phyloP scores from a whole-genome alignment of 2,113 vertebrate species.

The Semicossyphus pulcher region DNA sequence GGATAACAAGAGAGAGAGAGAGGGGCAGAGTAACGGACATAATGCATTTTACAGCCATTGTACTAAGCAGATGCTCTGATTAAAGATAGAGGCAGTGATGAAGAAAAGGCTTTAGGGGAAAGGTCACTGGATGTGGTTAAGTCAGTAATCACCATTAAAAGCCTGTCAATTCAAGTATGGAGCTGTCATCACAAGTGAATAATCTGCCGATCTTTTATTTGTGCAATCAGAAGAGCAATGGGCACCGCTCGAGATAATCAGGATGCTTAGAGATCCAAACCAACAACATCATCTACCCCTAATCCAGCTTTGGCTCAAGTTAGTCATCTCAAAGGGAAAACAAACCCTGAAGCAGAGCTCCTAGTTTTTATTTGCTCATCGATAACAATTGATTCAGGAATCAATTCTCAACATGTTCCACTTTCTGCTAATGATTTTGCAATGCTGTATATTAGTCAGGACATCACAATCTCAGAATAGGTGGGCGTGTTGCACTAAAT shows the following conservation, averaged over 20 bases:
- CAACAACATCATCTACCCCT: neutral
- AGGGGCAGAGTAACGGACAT: constrained; percentile 5
- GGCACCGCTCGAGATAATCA: constrained; percentile 12
- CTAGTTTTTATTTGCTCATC: neutral
- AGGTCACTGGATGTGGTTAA: constrained; percentile 45
- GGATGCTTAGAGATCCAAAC: constrained; percentile 24
- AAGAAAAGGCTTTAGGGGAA: constrained; percentile 50
- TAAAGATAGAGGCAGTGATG: constrained; percentile 43
- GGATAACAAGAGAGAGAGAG: constrained; percentile 36
- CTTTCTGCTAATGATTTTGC: constrained; percentile 12
- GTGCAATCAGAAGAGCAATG: constrained; percentile 33
- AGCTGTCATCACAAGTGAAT: constrained; percentile 41
- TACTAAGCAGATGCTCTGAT: constrained; percentile 52
- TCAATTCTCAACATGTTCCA: neutral
- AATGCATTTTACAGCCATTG: constrained; percentile 55
- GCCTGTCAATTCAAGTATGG: constrained; percentile 5
- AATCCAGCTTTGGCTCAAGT: constrained; percentile 18
- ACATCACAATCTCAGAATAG: too few species aligned
- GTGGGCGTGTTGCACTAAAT: too few species aligned
- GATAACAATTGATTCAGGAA: constrained; percentile 35
- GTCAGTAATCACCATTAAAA: constrained; percentile 38
- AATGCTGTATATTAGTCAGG: too few species aligned
- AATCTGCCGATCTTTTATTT: constrained; percentile 32
- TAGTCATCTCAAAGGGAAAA: constrained; percentile 19
- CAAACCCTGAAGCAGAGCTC: constrained; percentile 11